Conservation (phyloP, 2,888 invertebrate species). For the Pimpla rufipes region DNA sequence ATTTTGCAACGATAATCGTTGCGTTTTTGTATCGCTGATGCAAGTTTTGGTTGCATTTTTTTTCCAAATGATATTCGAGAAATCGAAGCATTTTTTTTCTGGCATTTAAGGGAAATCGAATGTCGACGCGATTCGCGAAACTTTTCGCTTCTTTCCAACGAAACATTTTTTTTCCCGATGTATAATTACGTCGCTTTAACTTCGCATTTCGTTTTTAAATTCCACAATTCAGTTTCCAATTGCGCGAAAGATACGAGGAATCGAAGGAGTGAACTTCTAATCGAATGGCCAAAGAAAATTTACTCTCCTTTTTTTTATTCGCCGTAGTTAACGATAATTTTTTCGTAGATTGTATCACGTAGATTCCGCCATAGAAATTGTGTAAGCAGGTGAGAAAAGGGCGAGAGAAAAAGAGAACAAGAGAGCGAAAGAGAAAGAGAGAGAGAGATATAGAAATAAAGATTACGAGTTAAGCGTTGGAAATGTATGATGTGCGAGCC, state of each 20-base stretch:
- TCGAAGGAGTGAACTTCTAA: constrained; percentile 32
- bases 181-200: too few species aligned
- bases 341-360: constrained; percentile 40
- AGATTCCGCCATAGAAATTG: constrained; percentile 42
- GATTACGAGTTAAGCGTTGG: constrained; percentile 37
- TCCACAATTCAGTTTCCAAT: constrained; percentile 2
- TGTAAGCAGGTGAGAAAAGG: constrained; percentile 26
- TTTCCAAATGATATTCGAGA: not conserved
- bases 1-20: constrained; percentile 28
- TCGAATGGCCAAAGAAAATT: constrained; percentile 61
- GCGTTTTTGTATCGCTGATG: constrained; percentile 33
- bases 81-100: not conserved
- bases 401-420: constrained; percentile 35
- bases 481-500: constrained; percentile 41
- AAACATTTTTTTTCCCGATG: not conserved
- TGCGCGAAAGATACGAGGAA: constrained; percentile 2
- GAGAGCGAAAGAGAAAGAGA: constrained; percentile 19
- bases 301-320: constrained; percentile 22
- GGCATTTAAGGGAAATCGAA: not conserved
- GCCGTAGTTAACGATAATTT: constrained; percentile 7
- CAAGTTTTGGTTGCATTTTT: constrained; percentile 4
- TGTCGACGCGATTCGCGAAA: too few species aligned
- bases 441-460: constrained; percentile 22
- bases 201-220: not conserved
- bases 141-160: not conserved